Percentiles rank a stretch among this genome's conserved stretches.
These are phyloP conservation scores for Halcyon smyrnensis DNA, from an alignment of 2,797 vertebrate genomes.

Conservation along the genomic window DNA sequence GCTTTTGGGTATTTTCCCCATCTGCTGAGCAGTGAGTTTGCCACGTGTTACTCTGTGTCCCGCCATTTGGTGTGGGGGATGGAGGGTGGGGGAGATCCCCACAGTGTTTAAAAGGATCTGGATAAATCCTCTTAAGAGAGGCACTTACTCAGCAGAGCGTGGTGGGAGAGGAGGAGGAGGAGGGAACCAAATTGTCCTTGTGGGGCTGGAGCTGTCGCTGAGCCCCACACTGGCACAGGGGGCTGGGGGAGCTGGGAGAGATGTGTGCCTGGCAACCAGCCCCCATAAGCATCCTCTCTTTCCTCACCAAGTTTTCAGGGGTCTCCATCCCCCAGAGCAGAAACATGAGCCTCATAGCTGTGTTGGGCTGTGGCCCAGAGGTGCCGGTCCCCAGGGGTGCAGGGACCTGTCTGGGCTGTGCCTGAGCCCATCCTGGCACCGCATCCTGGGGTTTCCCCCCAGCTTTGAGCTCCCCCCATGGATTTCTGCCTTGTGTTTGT, in stretches of 20 bases:
- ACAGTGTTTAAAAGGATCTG: neutral
- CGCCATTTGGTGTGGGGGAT: neutral
- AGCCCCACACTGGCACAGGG: fast-evolving
- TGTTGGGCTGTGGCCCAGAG: neutral
- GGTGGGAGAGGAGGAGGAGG: neutral
- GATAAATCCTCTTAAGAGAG: conserved; percentile 53
- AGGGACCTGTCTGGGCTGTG: neutral
- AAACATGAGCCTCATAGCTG: fast-evolving
- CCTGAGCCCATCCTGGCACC: neutral
- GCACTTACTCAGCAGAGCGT: conserved; percentile 40
- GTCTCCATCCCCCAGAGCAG: neutral
- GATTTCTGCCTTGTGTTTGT: neutral
- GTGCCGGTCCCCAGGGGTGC: neutral
- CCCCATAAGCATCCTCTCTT: neutral
- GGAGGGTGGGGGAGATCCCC: neutral
- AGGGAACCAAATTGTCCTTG: neutral
- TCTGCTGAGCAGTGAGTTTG: conserved; percentile 24
- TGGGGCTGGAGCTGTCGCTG: neutral
- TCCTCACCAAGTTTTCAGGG: neutral
- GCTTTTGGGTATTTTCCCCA: neutral
- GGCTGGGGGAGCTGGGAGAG: neutral
- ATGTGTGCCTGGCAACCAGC: fast-evolving
- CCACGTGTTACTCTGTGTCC: neutral
- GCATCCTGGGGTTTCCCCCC: neutral
- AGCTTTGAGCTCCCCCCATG: neutral